These are phyloP conservation scores for Cladorhizidae sp. DNA, from an alignment of 37 sponge, comb jelly and placozoan genomes.

Conservation along the genomic window DNA sequence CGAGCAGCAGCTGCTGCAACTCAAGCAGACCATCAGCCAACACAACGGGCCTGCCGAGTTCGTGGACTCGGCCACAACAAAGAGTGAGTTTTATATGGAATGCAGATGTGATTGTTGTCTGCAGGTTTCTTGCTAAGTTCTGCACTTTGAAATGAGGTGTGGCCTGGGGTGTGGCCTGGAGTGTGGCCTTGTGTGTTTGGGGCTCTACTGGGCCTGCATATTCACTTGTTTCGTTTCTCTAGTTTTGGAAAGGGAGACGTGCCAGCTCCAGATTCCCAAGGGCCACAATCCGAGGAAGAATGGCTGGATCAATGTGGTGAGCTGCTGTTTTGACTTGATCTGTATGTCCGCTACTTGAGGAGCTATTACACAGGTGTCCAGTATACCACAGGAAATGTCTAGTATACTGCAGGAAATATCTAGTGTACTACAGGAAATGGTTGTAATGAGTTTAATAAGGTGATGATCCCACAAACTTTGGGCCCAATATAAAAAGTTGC, in stretches of 20 bases:
- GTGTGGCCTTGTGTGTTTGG: neutral
- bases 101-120: no score
- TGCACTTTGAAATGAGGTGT: no score
- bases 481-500: no score
- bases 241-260: conserved; percentile 48
- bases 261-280: conserved; percentile 59
- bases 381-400: no score
- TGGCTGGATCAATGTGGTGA: conserved; percentile 84
- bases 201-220: neutral
- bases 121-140: no score
- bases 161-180: neutral
- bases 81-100: neutral
- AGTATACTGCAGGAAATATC: no score
- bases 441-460: no score
- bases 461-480: no score
- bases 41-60: conserved; percentile 49
- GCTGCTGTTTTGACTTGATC: no score
- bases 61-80: neutral
- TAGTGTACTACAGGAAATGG: no score
- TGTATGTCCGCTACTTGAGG: no score
- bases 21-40: conserved; percentile 30
- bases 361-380: no score
- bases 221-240: neutral
- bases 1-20: conserved; percentile 63
- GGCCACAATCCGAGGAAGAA: conserved; percentile 70